phyloP scores from a whole-genome alignment of 2,888 invertebrate species.

The Oligia strigilis region DNA sequence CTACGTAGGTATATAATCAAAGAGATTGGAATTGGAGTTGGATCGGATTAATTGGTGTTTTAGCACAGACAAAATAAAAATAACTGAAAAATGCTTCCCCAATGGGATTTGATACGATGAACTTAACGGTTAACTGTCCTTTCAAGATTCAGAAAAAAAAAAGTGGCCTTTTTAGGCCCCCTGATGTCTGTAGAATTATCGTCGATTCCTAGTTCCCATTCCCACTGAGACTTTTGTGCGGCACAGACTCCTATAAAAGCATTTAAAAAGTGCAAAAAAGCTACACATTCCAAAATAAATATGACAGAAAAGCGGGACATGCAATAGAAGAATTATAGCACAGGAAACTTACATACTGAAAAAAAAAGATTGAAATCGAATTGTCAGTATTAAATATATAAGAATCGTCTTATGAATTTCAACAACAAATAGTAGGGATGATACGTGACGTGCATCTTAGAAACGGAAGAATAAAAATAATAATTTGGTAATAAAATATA shows the following conservation, averaged over 20 bases:
- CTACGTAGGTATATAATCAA: no score
- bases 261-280: conserved; percentile 52
- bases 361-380: conserved; percentile 31
- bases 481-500: not conserved
- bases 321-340: conserved; percentile 28
- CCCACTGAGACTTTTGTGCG: conserved; percentile 29
- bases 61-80: no score
- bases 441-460: not conserved
- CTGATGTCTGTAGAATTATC: conserved; percentile 55
- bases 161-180: not conserved
- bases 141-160: no score
- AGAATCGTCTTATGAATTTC: conserved; percentile 14
- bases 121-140: no score
- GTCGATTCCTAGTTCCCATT: conserved; percentile 48
- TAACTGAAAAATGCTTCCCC: no score
- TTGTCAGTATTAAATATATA: conserved; percentile 30
- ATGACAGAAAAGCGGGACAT: conserved; percentile 13
- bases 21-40: no score
- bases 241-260: conserved; percentile 55
- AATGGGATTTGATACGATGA: no score
- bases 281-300: conserved; percentile 26
- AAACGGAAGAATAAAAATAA: conserved; percentile 1
- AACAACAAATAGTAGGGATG: conserved; percentile 8
- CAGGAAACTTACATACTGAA: conserved; percentile 21
- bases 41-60: no score